Evolutionary conservation across 1,140 invertebrate genomes (phyloP), one percentile per base, ranked within the genome.

Genomic region (Coenobita brevimanus): DNA sequence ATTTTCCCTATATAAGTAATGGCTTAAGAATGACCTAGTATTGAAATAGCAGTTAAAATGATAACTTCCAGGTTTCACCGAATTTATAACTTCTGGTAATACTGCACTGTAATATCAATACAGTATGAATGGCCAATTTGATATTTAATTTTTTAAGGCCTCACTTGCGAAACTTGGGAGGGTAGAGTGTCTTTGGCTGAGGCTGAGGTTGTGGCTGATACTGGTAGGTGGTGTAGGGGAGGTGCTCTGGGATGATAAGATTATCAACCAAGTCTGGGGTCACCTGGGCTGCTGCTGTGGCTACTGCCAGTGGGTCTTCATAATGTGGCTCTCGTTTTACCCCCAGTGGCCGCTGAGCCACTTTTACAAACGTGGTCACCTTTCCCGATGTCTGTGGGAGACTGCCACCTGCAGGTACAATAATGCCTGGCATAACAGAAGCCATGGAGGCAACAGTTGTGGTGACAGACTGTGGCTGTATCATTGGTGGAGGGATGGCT

Each of bases 241-340:
- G 87, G 30, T 89, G 87, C 41, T 89, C 87, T 33, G 80, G 57
- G 33, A 82, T n/a, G 36, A 71, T 82, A n/a, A 89, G 71, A 33
- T 73, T 89, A 43, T 89, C 87, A 30, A 82, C 79, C n/a, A 89
- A n/a, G 43, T 82, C 87, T 33, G 87, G 87, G 1, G 78, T 82
- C 54, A 89, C 79, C 46, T 89, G 87, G 1, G 87, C 87, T 15
- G 87, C 87, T 27, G 87, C 87, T 30, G 87, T 82, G 60, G 87
- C 87, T 71, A 89, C 54, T n/a, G 87, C 87, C 50, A 89, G 46
- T 8, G 87, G 79, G 33, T 89, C 87, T 33, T 64, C 54, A 50
- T 62, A 76, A 15, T 46, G 79, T 21, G 57, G 43, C 71, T 89
- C 81, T 8, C 79, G 73, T 33, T 89, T 82, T 4, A 67, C 43